phyloP scores from a whole-genome alignment of 1,140 invertebrate genomes.

The Sinella curviseta region DNA sequence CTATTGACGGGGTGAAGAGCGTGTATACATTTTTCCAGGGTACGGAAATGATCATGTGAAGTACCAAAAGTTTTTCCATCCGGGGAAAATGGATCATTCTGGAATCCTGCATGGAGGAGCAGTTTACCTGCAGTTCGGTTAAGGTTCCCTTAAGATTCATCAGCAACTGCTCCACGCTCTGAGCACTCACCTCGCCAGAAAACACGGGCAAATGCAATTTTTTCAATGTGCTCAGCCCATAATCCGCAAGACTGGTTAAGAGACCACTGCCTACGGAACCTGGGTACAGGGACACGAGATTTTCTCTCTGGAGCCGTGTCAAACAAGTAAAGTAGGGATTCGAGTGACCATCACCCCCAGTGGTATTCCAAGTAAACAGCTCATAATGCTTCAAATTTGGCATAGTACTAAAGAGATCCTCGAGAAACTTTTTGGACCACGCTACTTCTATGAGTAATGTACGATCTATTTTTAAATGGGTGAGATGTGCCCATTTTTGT shows the following conservation, averaged over 20 bases:
- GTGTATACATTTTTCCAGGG: constrained; percentile 33
- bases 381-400: constrained; percentile 34
- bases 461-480: constrained; percentile 32
- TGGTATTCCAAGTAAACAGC: constrained; percentile 36
- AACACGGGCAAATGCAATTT: constrained; percentile 34
- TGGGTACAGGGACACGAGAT: constrained; percentile 2
- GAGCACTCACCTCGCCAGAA: constrained; percentile 3
- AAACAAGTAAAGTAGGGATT: constrained; percentile 32
- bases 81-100: constrained; percentile 30
- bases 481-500: constrained; percentile 6
- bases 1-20: constrained; percentile 20
- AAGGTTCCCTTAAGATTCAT: constrained; percentile 16
- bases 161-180: constrained; percentile 24
- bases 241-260: neutral
- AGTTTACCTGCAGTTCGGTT: constrained; percentile 33
- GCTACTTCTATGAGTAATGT: constrained; percentile 25
- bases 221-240: constrained; percentile 11
- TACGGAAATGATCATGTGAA: constrained; percentile 27
- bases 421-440: constrained; percentile 25
- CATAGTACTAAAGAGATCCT: constrained; percentile 29
- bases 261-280: constrained; percentile 27
- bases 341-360: constrained; percentile 24
- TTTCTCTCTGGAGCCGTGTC: neutral
- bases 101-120: constrained; percentile 19
- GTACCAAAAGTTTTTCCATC: neutral